Conservation (phyloP, 2,113 vertebrate genomes). For the Nannobrachium achirus region DNA sequence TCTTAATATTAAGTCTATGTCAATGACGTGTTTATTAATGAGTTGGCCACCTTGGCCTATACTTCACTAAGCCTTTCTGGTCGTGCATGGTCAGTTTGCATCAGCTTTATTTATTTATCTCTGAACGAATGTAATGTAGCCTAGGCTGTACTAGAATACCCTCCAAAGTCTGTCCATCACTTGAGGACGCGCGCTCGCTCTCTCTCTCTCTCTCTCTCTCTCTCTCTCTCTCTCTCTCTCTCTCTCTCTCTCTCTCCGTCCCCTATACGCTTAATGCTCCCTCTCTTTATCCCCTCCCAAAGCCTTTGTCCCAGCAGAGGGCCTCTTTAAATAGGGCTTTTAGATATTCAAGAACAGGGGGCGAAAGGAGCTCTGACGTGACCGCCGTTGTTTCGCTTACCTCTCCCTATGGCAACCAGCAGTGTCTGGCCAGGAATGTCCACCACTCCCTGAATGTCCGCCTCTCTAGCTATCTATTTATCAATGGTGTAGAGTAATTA, state of each 20-base stretch:
- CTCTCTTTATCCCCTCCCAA: conserved; percentile 71
- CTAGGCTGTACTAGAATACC: too few species aligned
- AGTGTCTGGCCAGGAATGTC: conserved; percentile 90
- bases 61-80: too few species aligned
- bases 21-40: too few species aligned
- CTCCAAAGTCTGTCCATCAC: too few species aligned
- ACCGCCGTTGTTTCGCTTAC: conserved; percentile 89
- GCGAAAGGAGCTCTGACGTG: conserved; percentile 72
- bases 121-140: too few species aligned
- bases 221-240: conserved; percentile 51
- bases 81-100: too few species aligned
- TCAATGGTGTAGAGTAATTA: too few species aligned
- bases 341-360: conserved; percentile 68
- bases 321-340: conserved; percentile 83
- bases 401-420: conserved; percentile 96
- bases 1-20: too few species aligned
- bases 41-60: too few species aligned
- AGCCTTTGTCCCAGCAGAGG: conserved; percentile 77
- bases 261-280: neutral
- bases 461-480: too few species aligned
- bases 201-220: conserved; percentile 32
- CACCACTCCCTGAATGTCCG: conserved; percentile 88
- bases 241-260: conserved; percentile 4
- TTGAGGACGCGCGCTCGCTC: conserved; percentile 5
- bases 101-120: too few species aligned